Percentiles rank a stretch among this genome's conserved stretches.
Conservation (phyloP, 2,113 vertebrate species). For the Holacanthus passer region DNA sequence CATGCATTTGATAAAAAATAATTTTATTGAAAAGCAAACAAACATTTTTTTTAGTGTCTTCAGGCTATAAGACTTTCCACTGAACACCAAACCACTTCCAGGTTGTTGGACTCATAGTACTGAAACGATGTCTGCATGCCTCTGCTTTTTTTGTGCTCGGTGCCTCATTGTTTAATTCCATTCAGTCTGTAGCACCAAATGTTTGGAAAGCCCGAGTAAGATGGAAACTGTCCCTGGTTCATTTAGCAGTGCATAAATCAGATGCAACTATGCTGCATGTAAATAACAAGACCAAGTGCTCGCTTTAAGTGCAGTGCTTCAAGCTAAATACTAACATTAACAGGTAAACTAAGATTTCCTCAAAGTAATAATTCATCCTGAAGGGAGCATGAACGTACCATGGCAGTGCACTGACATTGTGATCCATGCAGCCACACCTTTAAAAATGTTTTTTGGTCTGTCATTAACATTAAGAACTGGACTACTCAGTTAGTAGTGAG, state of each 20-base stretch:
- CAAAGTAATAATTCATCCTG: not conserved
- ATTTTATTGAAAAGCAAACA: not conserved
- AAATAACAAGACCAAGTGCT: not conserved
- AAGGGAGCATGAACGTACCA: too few species aligned
- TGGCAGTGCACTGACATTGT: too few species aligned
- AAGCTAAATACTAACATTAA: not conserved
- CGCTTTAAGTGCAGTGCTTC: too few species aligned
- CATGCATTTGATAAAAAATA: not conserved
- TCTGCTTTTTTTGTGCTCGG: not conserved
- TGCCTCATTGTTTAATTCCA: not conserved
- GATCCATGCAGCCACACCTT: not conserved
- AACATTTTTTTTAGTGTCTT: too few species aligned
- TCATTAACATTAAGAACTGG: not conserved
- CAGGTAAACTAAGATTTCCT: not conserved
- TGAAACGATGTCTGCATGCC: not conserved
- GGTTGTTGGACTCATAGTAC: not conserved
- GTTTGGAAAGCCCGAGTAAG: conserved; percentile 8
- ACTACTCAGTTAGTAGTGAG: too few species aligned
- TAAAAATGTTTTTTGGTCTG: not conserved
- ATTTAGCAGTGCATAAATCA: conserved; percentile 1
- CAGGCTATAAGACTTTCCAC: not conserved
- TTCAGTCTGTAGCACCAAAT: not conserved
- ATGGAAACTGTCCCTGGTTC: not conserved
- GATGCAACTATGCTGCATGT: not conserved
- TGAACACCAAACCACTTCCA: not conserved